phyloP scores from a whole-genome alignment of 2,113 vertebrate species.

The Rallus limicola region DNA sequence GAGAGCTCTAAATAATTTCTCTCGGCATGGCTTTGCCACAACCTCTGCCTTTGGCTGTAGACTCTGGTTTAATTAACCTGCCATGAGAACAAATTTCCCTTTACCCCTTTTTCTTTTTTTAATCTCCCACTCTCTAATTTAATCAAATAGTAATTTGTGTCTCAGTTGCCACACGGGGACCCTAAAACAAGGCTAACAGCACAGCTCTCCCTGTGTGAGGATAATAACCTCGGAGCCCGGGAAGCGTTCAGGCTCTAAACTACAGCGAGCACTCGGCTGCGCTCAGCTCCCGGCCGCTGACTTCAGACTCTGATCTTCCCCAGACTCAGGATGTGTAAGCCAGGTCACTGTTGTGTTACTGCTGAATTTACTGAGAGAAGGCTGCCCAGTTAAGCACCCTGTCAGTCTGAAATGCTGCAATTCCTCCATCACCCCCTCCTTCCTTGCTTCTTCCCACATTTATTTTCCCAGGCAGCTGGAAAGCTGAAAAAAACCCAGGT shows the following conservation, averaged over 20 bases:
- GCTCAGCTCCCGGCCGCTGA: not conserved
- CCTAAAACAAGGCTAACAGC: conserved; percentile 8
- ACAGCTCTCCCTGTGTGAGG: not conserved
- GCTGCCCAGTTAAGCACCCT: not conserved
- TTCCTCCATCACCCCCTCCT: not conserved
- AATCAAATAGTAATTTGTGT: not conserved
- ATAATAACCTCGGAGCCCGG: not conserved
- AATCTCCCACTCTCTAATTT: conserved; percentile 28
- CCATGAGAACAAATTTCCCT: not conserved
- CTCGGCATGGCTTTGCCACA: not conserved
- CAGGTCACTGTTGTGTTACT: not conserved
- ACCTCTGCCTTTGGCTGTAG: not conserved
- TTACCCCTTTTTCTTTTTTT: not conserved
- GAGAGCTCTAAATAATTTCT: not conserved
- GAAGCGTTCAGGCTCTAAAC: not conserved
- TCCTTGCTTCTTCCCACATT: not conserved
- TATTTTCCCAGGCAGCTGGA: not conserved
- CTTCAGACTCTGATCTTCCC: not conserved
- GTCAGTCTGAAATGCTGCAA: not conserved
- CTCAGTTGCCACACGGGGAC: not conserved
- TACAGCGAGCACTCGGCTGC: not conserved
- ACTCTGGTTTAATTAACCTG: conserved; percentile 22
- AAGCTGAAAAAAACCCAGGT: not conserved
- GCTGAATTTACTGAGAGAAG: not conserved
- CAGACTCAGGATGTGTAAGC: not conserved